Evolutionary conservation across 2,113 vertebrate genomes (phyloP), one percentile per base, ranked within the genome.

Genomic region (Colossoma macropomum): DNA sequence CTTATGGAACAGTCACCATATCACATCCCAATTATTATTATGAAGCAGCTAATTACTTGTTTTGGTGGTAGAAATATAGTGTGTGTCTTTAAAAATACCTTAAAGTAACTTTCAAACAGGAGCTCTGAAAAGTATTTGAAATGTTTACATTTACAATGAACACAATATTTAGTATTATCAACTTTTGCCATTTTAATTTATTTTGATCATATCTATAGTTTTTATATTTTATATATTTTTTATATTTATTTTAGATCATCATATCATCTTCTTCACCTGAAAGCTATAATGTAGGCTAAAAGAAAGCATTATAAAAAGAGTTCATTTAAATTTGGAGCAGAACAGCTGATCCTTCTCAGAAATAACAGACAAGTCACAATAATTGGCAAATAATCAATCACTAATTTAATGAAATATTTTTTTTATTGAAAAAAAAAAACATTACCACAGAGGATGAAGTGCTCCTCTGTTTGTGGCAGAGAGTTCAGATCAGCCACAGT

Each of bases 361-460:
- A 52, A 30, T 30, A 59, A 45, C 28, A 30, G 54, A 73, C 23
- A 50, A 73, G 63, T 50, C 38, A 63, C 38, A 73, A 32, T 50
- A 50, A 28, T 4, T 73, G 56, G 59, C 10, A 25, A 71, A 60
- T 59, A 1, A 41, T 32, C 27, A 50, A 15, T 45, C 38, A 45
- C 10, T 12, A 71, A 13, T n/a, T 10, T n/a, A 4, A n/a, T 71
- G 19, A 71, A 65, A 81, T 12, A 71, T 27, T 21, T 85, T 84
- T 73, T 76, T 86, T 81, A 77, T n/a, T n/a, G n/a, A n/a, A n/a
- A n/a, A n/a, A 17, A 86, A 87, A 56, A 83, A 70, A 87, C 82
- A 19, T 50, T 79, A 30, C 56, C 60, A 38, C 81, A 50, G 82
- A 84, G 65, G 63, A 41, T 52, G 72, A 78, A 60, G 50, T 76